phyloP scores from a whole-genome alignment of 2,113 vertebrate genomes.

The Glaucidium brasilianum region DNA sequence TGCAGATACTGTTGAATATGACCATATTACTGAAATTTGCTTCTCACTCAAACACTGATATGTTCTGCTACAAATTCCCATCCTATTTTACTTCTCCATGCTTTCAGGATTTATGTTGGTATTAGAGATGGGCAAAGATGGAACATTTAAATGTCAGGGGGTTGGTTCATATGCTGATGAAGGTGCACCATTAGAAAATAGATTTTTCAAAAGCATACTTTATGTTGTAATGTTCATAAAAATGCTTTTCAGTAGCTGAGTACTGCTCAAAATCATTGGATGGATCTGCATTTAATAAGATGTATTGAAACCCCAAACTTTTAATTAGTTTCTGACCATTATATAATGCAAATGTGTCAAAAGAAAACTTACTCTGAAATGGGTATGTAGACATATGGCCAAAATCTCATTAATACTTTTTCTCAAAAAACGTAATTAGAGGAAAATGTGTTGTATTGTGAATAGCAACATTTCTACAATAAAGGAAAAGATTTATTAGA shows the following conservation, averaged over 20 bases:
- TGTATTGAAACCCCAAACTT: not conserved
- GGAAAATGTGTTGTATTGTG: not conserved
- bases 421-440: not conserved
- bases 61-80: not conserved
- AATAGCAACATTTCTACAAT: not conserved
- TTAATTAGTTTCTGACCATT: slow-evolving; percentile 1
- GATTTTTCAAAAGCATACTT: not conserved
- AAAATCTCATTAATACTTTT: slow-evolving; percentile 14
- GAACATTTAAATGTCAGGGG: slow-evolving; percentile 31
- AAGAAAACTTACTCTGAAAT: slow-evolving; percentile 15
- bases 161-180: slow-evolving; percentile 10
- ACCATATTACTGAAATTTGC: not conserved
- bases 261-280: not conserved
- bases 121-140: slow-evolving; percentile 15
- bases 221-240: not conserved
- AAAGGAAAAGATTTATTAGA: not conserved
- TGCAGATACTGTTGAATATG: not conserved
- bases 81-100: slow-evolving; percentile 15
- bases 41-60: not conserved
- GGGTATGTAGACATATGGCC: not conserved
- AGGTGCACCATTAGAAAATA: not conserved
- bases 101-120: slow-evolving; percentile 25
- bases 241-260: slow-evolving; percentile 1
- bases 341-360: not conserved
- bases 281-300: slow-evolving; percentile 29